Conservation (phyloP, 2,797 vertebrate genomes). For the Coranthus polyacanthus region DNA sequence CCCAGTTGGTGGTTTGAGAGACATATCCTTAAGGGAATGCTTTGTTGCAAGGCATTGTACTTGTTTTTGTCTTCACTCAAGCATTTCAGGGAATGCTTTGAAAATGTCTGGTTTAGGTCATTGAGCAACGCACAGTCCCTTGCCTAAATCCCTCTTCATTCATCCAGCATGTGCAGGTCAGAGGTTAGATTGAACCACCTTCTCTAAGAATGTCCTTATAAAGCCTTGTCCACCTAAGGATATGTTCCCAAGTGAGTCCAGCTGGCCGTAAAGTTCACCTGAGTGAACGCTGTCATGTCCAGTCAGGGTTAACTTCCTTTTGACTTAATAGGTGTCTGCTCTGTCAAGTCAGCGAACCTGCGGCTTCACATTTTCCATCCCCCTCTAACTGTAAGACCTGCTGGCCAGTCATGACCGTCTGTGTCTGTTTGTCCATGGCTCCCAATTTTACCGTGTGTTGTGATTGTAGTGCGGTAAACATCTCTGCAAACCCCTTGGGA, state of each 20-base stretch:
- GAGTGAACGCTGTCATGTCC: slow-evolving; percentile 62
- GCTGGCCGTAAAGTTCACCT: slow-evolving; percentile 62
- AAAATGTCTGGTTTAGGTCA: slow-evolving; percentile 32
- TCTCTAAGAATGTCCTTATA: slow-evolving; percentile 30
- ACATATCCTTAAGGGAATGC: slow-evolving; percentile 17
- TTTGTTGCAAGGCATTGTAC: slow-evolving; percentile 29
- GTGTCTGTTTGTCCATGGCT: slow-evolving; percentile 51
- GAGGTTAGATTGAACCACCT: slow-evolving; percentile 34
- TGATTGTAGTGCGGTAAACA: slow-evolving; percentile 68
- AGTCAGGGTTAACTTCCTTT: slow-evolving; percentile 52
- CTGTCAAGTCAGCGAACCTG: slow-evolving; percentile 41
- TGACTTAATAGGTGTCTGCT: slow-evolving; percentile 36
- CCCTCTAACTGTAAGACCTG: slow-evolving; percentile 22
- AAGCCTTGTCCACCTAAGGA: slow-evolving; percentile 54
- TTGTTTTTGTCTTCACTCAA: slow-evolving; percentile 38
- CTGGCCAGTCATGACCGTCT: slow-evolving; percentile 35
- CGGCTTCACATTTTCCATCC: slow-evolving; percentile 23
- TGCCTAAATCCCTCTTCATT: slow-evolving; percentile 29
- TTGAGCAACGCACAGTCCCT: neutral
- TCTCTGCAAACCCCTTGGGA: slow-evolving; percentile 62
- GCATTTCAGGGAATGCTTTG: slow-evolving; percentile 35
- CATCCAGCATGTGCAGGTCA: slow-evolving; percentile 36
- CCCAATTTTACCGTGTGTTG: slow-evolving; percentile 46
- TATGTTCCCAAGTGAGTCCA: slow-evolving; percentile 54
- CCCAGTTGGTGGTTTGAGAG: slow-evolving; percentile 31